A percentile compares a stretch with the other conserved stretches of the same genome.
Conservation (phyloP, 30 jellyfish, hydroid and myxozoan genomes). For the Aurelia coerulea region DNA sequence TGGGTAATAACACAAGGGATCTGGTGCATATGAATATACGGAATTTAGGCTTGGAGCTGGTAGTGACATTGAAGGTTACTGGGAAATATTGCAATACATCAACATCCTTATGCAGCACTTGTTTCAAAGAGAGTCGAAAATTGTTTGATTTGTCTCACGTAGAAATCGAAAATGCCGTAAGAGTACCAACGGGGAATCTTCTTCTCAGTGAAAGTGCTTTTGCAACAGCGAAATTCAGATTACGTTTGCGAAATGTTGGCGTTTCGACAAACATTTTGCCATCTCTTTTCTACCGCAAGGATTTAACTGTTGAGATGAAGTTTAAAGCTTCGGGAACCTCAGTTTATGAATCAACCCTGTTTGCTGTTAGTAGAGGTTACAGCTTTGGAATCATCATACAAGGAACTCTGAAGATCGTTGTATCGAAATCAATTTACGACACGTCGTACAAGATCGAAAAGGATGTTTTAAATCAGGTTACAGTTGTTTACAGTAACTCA, state of each 20-base stretch:
- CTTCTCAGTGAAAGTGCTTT: constrained; percentile 11
- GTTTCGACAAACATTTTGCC: constrained; percentile 68
- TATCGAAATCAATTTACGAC: constrained; percentile 35
- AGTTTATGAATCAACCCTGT: constrained; percentile 10
- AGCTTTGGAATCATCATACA: constrained; percentile 60
- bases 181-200: constrained; percentile 27
- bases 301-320: constrained; percentile 48
- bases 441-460: constrained; percentile 29
- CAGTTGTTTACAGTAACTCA: constrained; percentile 37
- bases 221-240: constrained; percentile 42
- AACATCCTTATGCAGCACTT: constrained; percentile 64
- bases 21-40: constrained; percentile 27
- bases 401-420: constrained; percentile 44
- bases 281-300: constrained; percentile 16
- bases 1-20: constrained; percentile 42
- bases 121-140: constrained; percentile 28
- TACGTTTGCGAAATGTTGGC: constrained; percentile 49
- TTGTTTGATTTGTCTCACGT: constrained; percentile 48
- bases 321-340: constrained; percentile 50
- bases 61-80: constrained; percentile 35
- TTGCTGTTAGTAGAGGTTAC: constrained; percentile 31
- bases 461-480: constrained; percentile 33
- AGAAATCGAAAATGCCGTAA: constrained; percentile 34
- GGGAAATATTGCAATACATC: constrained; percentile 47
- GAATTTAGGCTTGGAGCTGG: constrained; percentile 39